A percentile compares a stretch with the other conserved stretches of the same genome.
Evolutionary conservation across 2,888 invertebrate genomes (phyloP).

Genomic region (Strigamia transsilvanica): DNA sequence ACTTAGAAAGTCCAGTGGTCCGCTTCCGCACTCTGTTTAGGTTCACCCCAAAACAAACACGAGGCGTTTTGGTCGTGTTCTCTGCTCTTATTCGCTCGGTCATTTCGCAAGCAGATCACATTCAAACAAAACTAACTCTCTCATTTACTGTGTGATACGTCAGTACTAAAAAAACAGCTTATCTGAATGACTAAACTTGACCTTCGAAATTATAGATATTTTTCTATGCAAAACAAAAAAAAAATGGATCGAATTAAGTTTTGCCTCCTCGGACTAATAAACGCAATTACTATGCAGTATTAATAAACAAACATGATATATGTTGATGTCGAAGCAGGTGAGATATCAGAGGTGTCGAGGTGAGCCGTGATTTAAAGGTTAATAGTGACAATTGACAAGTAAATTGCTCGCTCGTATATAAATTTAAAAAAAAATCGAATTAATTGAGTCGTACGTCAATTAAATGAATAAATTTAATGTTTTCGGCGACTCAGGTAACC

Average conservation of each 20-base stretch:
- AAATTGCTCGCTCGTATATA: neutral
- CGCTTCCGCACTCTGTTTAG: conserved; percentile 21
- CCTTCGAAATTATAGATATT: neutral
- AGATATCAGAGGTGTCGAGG: conserved; percentile 41
- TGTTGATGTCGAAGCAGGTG: conserved; percentile 15
- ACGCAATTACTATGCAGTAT: conserved; percentile 25
- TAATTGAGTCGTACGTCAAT: conserved; percentile 48
- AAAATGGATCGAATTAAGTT: neutral
- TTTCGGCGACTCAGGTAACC: neutral
- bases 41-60: conserved; percentile 35
- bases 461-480: conserved; percentile 33
- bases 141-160: neutral
- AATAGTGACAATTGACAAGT: conserved; percentile 40
- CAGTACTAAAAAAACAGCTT: conserved; percentile 32
- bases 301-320: conserved; percentile 15
- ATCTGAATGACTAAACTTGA: conserved; percentile 25
- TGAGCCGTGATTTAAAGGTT: conserved; percentile 19
- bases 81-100: conserved; percentile 1
- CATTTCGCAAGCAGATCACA: conserved; percentile 29
- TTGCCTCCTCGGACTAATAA: conserved; percentile 11
- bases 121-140: neutral
- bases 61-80: neutral
- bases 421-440: neutral
- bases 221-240: neutral
- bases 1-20: conserved; percentile 12